Evolutionary conservation across 2,113 vertebrate species (phyloP).

Genomic region (Leptodactylus fuscus): DNA sequence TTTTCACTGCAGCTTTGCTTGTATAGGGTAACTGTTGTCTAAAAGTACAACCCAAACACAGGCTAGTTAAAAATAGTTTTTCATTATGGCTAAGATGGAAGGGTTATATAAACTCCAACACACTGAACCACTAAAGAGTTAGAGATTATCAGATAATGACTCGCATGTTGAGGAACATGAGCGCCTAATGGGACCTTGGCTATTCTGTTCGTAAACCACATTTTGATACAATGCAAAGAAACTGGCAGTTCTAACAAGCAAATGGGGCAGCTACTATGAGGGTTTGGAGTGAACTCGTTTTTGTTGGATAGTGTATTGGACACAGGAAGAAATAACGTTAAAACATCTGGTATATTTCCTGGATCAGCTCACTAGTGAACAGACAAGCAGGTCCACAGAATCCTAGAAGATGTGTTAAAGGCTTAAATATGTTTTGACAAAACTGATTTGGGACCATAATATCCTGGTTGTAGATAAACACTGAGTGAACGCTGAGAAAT

Average conservation of each 20-base stretch:
- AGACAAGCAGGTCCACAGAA: conserved; percentile 39
- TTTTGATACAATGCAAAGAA: conserved; percentile 15
- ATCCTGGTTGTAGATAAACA: conserved; percentile 63
- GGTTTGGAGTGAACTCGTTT: conserved; percentile 41
- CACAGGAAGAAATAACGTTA: conserved; percentile 50
- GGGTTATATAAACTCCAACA: not conserved
- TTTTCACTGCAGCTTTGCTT: no score
- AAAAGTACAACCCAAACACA: no score
- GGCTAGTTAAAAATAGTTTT: no score
- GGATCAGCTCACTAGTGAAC: conserved; percentile 31
- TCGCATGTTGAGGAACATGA: not conserved
- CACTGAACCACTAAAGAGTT: not conserved
- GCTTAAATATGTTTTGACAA: conserved; percentile 66
- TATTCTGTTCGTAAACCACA: not conserved
- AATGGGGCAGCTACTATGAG: conserved; percentile 46
- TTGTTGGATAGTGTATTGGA: conserved; percentile 55
- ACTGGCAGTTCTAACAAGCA: conserved; percentile 16
- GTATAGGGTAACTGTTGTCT: no score
- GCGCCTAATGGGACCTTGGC: no score
- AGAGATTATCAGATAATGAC: not conserved
- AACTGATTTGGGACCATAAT: conserved; percentile 58
- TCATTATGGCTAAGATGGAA: no score
- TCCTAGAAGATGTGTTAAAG: conserved; percentile 58
- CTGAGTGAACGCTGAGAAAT: conserved; percentile 61
- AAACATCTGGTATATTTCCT: conserved; percentile 61